Conservation (phyloP, 1,140 invertebrate species). For the Hyphantria cunea region DNA sequence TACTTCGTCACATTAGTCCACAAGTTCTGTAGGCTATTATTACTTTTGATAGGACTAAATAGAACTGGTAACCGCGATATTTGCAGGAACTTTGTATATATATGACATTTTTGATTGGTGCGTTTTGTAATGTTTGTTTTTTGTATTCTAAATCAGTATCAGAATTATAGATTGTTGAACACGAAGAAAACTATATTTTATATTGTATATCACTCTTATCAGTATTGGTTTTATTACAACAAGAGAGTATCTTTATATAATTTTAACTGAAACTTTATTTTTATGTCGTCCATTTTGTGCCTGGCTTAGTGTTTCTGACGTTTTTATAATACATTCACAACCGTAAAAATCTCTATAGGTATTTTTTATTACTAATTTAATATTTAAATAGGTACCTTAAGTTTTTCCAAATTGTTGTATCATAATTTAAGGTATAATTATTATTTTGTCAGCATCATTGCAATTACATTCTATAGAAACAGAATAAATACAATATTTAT, state of each 20-base stretch:
- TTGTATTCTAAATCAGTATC: constrained; percentile 60
- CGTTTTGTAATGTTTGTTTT: constrained; percentile 48
- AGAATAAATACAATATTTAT: constrained; percentile 74
- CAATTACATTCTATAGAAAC: constrained; percentile 74
- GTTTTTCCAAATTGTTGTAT: constrained; percentile 55
- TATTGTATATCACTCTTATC: constrained; percentile 46
- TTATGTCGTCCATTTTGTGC: too few relatives aligned
- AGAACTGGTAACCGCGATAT: constrained; percentile 58
- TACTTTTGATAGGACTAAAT: constrained; percentile 41
- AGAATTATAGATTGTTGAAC: constrained; percentile 68
- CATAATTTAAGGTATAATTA: constrained; percentile 45
- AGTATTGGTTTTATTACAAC: constrained; percentile 61
- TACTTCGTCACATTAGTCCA: constrained; percentile 61
- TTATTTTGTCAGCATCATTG: constrained; percentile 66
- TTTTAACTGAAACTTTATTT: constrained; percentile 14
- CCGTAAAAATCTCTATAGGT: constrained; percentile 36
- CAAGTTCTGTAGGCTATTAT: constrained; percentile 49
- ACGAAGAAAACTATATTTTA: constrained; percentile 66
- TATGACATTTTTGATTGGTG: constrained; percentile 56
- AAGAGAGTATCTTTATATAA: constrained; percentile 40
- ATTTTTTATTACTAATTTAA: constrained; percentile 22
- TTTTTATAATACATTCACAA: constrained; percentile 30
- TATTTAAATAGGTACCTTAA: constrained; percentile 37
- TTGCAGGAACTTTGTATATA: constrained; percentile 58
- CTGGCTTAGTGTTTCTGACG: constrained; percentile 30